Evolutionary conservation across 2,888 invertebrate species (phyloP), one percentile per base, ranked within the genome.

Genomic region (Protodeltote pygarga): DNA sequence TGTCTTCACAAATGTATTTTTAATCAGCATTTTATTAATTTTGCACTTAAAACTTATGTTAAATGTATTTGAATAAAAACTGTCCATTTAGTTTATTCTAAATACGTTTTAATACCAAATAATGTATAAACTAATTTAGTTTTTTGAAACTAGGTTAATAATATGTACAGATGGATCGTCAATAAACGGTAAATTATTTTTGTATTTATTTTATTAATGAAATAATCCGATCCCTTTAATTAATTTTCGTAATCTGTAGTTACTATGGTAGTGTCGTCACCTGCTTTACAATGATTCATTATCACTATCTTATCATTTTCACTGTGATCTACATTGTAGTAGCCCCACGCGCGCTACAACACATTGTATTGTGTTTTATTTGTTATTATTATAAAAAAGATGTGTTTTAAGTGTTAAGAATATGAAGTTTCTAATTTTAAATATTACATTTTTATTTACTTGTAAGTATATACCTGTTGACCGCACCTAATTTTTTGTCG

Each of bases 241-340:
- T 40, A 11, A 21, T 40, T 14, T 37, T 17, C 20, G 20, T 53
- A 53, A 65, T 49, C 48, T 64, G 6, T 46, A 40, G 28, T 3
- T 50, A 46, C 29, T 49, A 45, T 37, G 25, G 24, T 33, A 49
- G 44, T 49, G 57, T 62, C 47, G 44, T 52, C 68, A 66, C 68
- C 68, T 62, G 70, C 60, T 78, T 65, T 64, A 70, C 68, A 78
- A 75, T 81, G 79, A 80, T 67, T 78, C 75, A 77, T 65, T 82
- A 85, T 82, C 83, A 46, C 32, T 85, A 86, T 86, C 86, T 87
- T 86, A 87, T 87, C 87, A 58, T 25, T 44, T n/a, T 52, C 60
- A 47, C 67, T 69, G 75, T 77, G 78, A 72, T 72, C 75, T 73
- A 75, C 66, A 75, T 74, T 77, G 71, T 71, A 65, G 62, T 72